Evolutionary conservation across 1,140 invertebrate genomes (phyloP).

Genomic region (Aphelinus certus): DNA sequence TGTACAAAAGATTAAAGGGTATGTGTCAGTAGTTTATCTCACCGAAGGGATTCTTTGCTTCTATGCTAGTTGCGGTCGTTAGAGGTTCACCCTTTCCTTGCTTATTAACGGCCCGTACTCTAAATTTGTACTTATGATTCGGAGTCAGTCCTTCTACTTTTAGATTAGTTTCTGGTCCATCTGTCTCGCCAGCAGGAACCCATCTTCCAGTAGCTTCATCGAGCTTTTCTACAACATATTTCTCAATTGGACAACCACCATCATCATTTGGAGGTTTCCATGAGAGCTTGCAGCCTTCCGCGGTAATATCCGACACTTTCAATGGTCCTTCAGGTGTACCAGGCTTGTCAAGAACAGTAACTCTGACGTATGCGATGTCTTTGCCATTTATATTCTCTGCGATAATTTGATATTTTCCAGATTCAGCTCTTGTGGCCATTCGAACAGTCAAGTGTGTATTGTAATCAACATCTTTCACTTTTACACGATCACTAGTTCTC

Average conservation of each 20-base stretch:
- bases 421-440: conserved; percentile 86
- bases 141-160: conserved; percentile 82
- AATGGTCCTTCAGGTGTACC: conserved; percentile 91
- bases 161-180: conserved; percentile 78
- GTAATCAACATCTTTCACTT: conserved; percentile 86
- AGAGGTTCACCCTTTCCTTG: conserved; percentile 96
- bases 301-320: conserved; percentile 85
- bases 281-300: conserved; percentile 83
- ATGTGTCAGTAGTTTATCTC: conserved; percentile 48
- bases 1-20: background rate
- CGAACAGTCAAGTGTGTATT: conserved; percentile 88
- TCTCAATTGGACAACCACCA: conserved; percentile 88
- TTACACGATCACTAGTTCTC: conserved; percentile 74
- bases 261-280: conserved; percentile 94
- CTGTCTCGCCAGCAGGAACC: conserved; percentile 91
- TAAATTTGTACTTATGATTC: conserved; percentile 95
- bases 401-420: conserved; percentile 89
- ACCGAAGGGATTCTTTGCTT: conserved; percentile 98
- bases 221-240: conserved; percentile 93
- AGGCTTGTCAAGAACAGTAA: conserved; percentile 91
- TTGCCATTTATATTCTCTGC: conserved; percentile 94
- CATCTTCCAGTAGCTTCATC: conserved; percentile 92
- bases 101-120: conserved; percentile 93
- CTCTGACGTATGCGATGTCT: conserved; percentile 90
- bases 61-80: conserved; percentile 85